Conservation (phyloP, 2,113 vertebrate species). For the Gallinago media region DNA sequence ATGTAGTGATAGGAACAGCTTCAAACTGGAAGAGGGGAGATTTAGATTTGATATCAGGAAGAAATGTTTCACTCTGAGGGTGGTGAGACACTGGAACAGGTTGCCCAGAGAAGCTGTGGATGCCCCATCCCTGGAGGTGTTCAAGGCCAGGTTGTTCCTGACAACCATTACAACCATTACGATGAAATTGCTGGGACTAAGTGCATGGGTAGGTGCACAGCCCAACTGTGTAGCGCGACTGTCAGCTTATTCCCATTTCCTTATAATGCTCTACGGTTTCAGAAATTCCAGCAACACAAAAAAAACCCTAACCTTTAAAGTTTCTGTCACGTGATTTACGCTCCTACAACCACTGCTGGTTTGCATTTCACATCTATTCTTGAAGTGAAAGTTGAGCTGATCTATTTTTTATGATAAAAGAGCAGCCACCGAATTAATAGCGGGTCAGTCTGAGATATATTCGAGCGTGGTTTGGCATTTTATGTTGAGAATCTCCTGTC, state of each 20-base stretch:
- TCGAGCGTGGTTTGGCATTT: slow-evolving; percentile 53
- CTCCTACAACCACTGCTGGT: not conserved
- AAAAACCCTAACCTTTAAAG: not conserved
- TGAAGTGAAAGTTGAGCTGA: slow-evolving; percentile 25
- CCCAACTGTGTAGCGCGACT: not conserved
- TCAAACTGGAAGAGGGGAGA: not conserved
- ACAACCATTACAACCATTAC: not conserved
- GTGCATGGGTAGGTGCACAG: not conserved
- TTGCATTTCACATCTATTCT: slow-evolving; percentile 33
- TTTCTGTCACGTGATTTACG: not conserved
- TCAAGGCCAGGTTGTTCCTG: not conserved
- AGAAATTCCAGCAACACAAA: not conserved
- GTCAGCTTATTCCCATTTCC: not conserved
- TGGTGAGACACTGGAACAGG: not conserved
- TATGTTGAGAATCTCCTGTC: slow-evolving; percentile 50
- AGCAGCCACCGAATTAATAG: slow-evolving; percentile 37
- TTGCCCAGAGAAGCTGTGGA: not conserved
- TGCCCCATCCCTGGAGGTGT: not conserved
- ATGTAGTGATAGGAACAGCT: not conserved
- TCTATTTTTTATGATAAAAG: not conserved
- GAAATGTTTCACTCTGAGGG: not conserved
- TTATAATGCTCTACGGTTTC: not conserved
- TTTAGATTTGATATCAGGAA: not conserved
- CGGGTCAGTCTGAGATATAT: slow-evolving; percentile 26
- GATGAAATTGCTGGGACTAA: not conserved